Evolutionary conservation across 2,113 vertebrate genomes (phyloP), one percentile per base, ranked within the genome.

Genomic region (Megalops atlanticus): DNA sequence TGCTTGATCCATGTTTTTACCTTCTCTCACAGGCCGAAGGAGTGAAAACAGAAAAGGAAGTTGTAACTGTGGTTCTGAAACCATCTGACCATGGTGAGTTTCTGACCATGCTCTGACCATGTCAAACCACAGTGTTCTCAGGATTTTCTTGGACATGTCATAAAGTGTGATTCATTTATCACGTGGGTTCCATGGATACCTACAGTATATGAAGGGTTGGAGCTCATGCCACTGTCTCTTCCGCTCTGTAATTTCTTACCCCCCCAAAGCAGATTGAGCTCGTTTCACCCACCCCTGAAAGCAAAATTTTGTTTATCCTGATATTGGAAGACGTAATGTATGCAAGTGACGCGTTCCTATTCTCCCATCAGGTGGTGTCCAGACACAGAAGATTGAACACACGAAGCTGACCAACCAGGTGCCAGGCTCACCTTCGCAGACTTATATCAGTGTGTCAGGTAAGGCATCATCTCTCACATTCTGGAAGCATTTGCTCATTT

Each of bases 1-100:
- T n/a, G n/a, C n/a, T n/a, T n/a, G n/a, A 49, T 16, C 12, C 5
- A 52, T 52, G n/a, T 64, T 5, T 10, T 31, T n/a, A 0, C 58
- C 77, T 41, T 11, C 84, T 86, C 2, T 85, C 76, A 7, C 86
- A 96, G 97, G 92, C 96, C 0, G 93, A 94, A 88, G 96, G 96
- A 0, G 87, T 95, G 4, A 88, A 90, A 74, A 5, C 92, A 16
- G 91, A 91, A 88, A 81, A 88, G 79, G 87, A 80, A 0, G 87
- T 92, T 80, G 33, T 81, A 0, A 78, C 77, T 1, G 0, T 93
- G 0, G 83, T 83, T 4, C 69, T 98, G 73, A 87, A 96, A 45
- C 96, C 96, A 0, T 0, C 77, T 72, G 4, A 0, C 0, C 0
- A 90, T 15, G 80, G 96, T 96, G 85, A 93, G 94, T 86, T 58